Evolutionary conservation across 1,140 invertebrate species (phyloP).

Genomic region (Cecropterus lyciades): DNA sequence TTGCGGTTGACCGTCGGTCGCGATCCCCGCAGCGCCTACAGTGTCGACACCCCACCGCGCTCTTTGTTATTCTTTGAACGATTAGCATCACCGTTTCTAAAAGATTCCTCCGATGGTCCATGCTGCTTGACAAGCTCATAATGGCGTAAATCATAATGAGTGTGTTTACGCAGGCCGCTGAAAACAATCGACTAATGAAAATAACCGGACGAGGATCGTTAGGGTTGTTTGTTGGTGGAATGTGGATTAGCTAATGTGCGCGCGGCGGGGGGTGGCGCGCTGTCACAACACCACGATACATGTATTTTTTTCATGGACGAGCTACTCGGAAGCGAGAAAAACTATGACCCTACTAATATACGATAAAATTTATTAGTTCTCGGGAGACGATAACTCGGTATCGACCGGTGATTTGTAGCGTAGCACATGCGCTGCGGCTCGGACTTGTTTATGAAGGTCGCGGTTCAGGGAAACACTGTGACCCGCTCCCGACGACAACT

Average conservation of each 20-base stretch:
- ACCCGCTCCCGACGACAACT: slow-evolving; percentile 38
- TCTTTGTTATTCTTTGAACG: background rate
- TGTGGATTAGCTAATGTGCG: slow-evolving; percentile 27
- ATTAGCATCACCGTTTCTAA: slow-evolving; percentile 5
- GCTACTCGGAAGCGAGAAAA: slow-evolving; percentile 55
- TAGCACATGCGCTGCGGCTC: slow-evolving; percentile 1
- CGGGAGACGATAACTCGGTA: slow-evolving; percentile 45
- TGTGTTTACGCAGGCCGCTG: slow-evolving; percentile 25
- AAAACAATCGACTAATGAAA: slow-evolving; percentile 24
- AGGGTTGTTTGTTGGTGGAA: slow-evolving; percentile 23
- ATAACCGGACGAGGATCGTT: slow-evolving; percentile 6
- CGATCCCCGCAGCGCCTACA: background rate
- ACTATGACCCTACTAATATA: slow-evolving; percentile 50
- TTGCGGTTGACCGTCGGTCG: background rate
- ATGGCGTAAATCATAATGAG: slow-evolving; percentile 13
- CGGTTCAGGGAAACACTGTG: slow-evolving; percentile 48
- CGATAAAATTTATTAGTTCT: slow-evolving; percentile 71
- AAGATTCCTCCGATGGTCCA: background rate
- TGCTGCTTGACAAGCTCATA: slow-evolving; percentile 20
- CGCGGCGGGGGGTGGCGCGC: slow-evolving; percentile 24
- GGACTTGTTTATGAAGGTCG: slow-evolving; percentile 48
- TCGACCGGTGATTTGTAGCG: slow-evolving; percentile 46
- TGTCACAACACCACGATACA: slow-evolving; percentile 25
- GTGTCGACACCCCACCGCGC: background rate
- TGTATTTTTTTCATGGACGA: slow-evolving; percentile 43